Evolutionary conservation across 1,140 invertebrate species (phyloP).

Genomic region (Kradibia gibbosae): DNA sequence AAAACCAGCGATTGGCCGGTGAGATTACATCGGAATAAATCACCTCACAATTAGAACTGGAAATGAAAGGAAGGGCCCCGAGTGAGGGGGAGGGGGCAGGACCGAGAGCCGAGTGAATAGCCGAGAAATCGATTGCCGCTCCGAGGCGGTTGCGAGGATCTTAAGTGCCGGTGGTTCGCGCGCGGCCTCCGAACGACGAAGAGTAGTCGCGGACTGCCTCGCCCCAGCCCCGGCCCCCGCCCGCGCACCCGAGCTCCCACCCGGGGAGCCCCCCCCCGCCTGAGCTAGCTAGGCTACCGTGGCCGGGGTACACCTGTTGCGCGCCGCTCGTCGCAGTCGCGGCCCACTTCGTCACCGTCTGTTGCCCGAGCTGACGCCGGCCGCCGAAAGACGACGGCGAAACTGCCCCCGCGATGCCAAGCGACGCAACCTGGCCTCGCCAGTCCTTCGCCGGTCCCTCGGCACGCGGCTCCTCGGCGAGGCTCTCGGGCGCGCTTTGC

Average conservation of each 20-base stretch:
- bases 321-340: too few relatives aligned
- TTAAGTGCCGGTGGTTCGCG: not conserved
- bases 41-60: conserved; percentile 20
- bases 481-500: too few relatives aligned
- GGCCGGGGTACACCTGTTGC: too few relatives aligned
- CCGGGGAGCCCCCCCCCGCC: too few relatives aligned
- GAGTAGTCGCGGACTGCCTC: not conserved
- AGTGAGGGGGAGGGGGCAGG: not conserved
- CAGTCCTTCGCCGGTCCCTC: not conserved
- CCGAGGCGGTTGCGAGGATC: not conserved
- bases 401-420: too few relatives aligned
- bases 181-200: conserved; percentile 2
- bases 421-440: too few relatives aligned
- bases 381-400: not conserved
- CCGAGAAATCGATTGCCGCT: not conserved
- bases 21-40: conserved; percentile 38
- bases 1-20: not conserved
- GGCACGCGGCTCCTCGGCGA: too few relatives aligned
- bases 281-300: too few relatives aligned
- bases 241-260: too few relatives aligned
- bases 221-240: too few relatives aligned
- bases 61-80: not conserved
- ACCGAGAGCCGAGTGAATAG: not conserved
- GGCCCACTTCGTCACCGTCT: not conserved
- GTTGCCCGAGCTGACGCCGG: not conserved